Evolutionary conservation across 1,140 invertebrate species (phyloP), one percentile per base, ranked within the genome.

Genomic region (Orchesella cincta): DNA sequence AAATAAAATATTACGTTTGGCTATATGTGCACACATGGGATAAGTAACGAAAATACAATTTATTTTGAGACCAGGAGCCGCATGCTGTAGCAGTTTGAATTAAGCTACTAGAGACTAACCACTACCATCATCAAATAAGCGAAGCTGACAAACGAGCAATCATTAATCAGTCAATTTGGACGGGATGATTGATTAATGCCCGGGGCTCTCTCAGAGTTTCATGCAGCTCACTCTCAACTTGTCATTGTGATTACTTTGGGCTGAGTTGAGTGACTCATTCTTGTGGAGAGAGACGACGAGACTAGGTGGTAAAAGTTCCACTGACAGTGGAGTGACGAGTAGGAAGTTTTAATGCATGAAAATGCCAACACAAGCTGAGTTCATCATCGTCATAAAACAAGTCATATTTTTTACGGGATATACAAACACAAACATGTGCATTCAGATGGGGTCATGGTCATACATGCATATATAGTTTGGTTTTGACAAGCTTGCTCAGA

Each of bases 131-230:
- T n/a, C 54, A 57, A 18, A 14, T 57, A 57, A 57, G 23, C 26
- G 3, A 57, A 57, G 54, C 54, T 23, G 26, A 18, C 3, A 23
- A 5, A n/a, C n/a, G 26, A 12, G 26, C 12, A 57, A 57, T 46
- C 39, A 57, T 16, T 57, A 57, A 26, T n/a, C 54, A n/a, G 23
- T n/a, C 54, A 57, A 57, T 57, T 57, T n/a, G 14, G 54, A n/a
- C 54, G 26, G 54, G 14, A 57, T 57, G 54, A 57, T 57, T 57
- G 54, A 57, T 57, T 57, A 57, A 57, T 12, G 12, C 23, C 54
- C 23, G 5, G n/a, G 54, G n/a, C 12, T 18, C 39, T 46, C 5
- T 8, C 5, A 46, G 18, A 46, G 5, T 46, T 5, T 5, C 5
- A 5, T 18, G 18, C 39, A 8, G 39, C 39, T 8, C 5, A 46